Percentiles rank a stretch among this genome's conserved stretches.
These are phyloP conservation scores for Melanargia galathea DNA, from an alignment of 2,888 invertebrate species.

Conservation along the genomic window DNA sequence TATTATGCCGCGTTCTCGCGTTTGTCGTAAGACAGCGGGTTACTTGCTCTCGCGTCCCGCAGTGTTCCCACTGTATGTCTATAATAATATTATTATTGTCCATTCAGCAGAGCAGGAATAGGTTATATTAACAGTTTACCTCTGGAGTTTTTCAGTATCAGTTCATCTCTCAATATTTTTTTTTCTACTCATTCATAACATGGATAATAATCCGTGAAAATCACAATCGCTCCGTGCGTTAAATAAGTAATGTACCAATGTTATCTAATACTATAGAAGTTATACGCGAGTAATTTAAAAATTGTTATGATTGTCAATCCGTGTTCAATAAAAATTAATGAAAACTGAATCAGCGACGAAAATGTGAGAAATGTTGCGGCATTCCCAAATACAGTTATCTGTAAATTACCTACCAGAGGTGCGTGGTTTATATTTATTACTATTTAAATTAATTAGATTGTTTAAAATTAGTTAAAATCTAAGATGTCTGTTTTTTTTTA, in stretches of 20 bases:
- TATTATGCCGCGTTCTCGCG: no score
- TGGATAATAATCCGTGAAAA: no score
- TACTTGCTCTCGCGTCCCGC: no score
- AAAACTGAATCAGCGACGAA: constrained; percentile 6
- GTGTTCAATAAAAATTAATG: not conserved
- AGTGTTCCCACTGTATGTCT: no score
- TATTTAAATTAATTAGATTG: constrained; percentile 46
- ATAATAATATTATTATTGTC: no score
- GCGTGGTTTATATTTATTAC: constrained; percentile 65
- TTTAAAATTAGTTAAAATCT: constrained; percentile 32
- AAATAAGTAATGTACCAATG: not conserved
- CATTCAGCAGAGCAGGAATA: no score
- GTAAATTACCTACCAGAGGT: constrained; percentile 56
- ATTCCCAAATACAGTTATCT: constrained; percentile 42
- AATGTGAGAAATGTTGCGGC: constrained; percentile 27
- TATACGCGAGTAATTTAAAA: not conserved
- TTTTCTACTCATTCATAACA: no score
- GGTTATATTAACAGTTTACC: no score
- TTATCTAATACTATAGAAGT: constrained; percentile 1
- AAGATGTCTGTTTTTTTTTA: constrained; percentile 30
- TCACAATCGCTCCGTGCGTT: not conserved
- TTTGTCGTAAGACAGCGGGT: no score
- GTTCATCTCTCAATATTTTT: no score
- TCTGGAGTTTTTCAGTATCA: no score
- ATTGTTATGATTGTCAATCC: not conserved